These are phyloP conservation scores for Cheilosia scutellata DNA, from an alignment of 2,888 invertebrate species.

Conservation along the genomic window DNA sequence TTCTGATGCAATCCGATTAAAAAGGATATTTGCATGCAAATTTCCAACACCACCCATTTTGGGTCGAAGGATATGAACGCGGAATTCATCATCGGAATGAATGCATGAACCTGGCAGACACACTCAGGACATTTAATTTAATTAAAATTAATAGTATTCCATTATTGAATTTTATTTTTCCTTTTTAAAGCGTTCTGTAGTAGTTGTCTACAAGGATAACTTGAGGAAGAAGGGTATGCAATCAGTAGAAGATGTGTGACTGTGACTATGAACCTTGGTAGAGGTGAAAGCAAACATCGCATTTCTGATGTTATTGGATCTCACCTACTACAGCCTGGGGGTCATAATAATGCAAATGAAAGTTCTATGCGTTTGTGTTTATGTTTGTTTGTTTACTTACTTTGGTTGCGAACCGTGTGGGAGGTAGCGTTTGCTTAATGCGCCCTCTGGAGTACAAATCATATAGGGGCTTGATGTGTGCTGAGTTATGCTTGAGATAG, in stretches of 20 bases:
- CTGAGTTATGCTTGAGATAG: neutral
- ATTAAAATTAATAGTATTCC: constrained; percentile 75
- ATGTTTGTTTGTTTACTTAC: constrained; percentile 8
- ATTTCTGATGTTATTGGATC: constrained; percentile 60
- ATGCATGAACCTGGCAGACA: constrained; percentile 58
- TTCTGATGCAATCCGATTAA: constrained; percentile 71
- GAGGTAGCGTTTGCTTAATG: constrained; percentile 6
- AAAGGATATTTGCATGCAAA: constrained; percentile 74
- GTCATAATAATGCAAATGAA: constrained; percentile 46
- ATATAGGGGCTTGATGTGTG: neutral
- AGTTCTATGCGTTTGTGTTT: constrained; percentile 9
- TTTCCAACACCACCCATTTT: constrained; percentile 38
- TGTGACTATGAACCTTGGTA: constrained; percentile 26
- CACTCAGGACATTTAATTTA: constrained; percentile 67
- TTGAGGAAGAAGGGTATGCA: constrained; percentile 32
- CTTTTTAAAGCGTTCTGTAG: neutral
- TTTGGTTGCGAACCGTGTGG: neutral
- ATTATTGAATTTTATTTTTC: constrained; percentile 53
- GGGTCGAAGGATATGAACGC: constrained; percentile 5
- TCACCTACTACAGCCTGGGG: constrained; percentile 20
- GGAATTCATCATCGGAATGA: constrained; percentile 67
- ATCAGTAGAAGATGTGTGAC: constrained; percentile 35
- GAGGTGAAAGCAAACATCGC: constrained; percentile 50
- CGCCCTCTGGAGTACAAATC: constrained; percentile 1
- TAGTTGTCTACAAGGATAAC: neutral